Conservation (phyloP, 2,113 vertebrate species). For the Chinchilla lanigera region DNA sequence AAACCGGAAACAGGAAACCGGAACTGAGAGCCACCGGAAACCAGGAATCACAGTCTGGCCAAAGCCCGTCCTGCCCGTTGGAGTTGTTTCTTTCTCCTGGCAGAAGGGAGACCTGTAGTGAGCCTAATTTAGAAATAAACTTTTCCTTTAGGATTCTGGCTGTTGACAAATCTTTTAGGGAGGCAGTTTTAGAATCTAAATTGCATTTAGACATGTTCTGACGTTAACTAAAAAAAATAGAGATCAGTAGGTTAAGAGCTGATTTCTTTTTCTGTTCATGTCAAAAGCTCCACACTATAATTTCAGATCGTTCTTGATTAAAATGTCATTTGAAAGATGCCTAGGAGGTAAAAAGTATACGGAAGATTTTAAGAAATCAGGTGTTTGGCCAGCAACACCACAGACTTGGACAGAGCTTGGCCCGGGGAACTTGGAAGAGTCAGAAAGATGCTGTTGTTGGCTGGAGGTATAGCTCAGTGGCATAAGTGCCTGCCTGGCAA, state of each 20-base stretch:
- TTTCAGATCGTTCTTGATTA: neutral
- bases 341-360: neutral
- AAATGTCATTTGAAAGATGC: neutral
- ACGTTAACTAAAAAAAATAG: neutral
- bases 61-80: neutral
- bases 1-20: too few species aligned
- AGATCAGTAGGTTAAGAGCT: neutral
- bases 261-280: constrained; percentile 43
- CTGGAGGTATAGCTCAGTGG: too few species aligned
- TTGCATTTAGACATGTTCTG: neutral
- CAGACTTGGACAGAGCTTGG: neutral
- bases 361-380: neutral
- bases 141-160: constrained; percentile 19
- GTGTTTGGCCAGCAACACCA: neutral
- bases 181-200: constrained; percentile 33
- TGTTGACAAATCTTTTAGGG: constrained; percentile 22
- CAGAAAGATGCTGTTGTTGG: neutral
- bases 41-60: neutral
- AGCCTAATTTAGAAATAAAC: neutral
- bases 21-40: too few species aligned
- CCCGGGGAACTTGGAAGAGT: neutral
- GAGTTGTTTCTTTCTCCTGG: neutral
- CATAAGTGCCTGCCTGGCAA: too few species aligned
- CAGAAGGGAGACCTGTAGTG: neutral
- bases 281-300: constrained; percentile 7